phyloP scores from a whole-genome alignment of 2,888 invertebrate genomes.

The Augochlorella aurata region DNA sequence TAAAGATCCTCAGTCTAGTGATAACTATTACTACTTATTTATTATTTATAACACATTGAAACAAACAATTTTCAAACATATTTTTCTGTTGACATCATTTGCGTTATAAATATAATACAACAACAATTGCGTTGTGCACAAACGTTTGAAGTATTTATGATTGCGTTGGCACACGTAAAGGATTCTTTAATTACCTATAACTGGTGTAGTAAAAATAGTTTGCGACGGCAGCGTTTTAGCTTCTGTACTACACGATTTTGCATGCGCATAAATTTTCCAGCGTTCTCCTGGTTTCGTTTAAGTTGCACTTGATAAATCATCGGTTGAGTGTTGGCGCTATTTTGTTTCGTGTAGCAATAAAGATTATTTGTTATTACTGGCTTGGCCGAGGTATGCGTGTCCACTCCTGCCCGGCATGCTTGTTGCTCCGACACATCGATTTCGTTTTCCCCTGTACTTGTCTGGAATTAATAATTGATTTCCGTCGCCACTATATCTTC shows the following conservation, averaged over 20 bases:
- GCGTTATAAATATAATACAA: background rate
- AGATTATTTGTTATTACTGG: slow-evolving; percentile 44
- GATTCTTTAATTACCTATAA: background rate
- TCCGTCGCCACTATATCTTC: background rate
- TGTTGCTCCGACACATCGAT: slow-evolving; percentile 15
- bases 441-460: background rate
- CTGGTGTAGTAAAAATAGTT: slow-evolving; percentile 20
- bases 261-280: slow-evolving; percentile 37
- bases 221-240: background rate
- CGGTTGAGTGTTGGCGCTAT: slow-evolving; percentile 28
- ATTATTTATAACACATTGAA: background rate
- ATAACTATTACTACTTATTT: background rate
- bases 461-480: slow-evolving; percentile 34
- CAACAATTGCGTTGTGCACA: background rate
- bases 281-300: slow-evolving; percentile 12
- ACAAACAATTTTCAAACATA: background rate
- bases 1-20: background rate
- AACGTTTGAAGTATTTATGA: background rate
- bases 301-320: slow-evolving; percentile 41
- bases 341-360: slow-evolving; percentile 38
- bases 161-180: background rate
- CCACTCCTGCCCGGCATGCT: slow-evolving; percentile 12
- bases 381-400: slow-evolving; percentile 26
- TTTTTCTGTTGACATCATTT: background rate
- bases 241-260: slow-evolving; percentile 27